These are phyloP conservation scores for Equus quagga DNA, from an alignment of 2,113 vertebrate genomes.

Conservation along the genomic window DNA sequence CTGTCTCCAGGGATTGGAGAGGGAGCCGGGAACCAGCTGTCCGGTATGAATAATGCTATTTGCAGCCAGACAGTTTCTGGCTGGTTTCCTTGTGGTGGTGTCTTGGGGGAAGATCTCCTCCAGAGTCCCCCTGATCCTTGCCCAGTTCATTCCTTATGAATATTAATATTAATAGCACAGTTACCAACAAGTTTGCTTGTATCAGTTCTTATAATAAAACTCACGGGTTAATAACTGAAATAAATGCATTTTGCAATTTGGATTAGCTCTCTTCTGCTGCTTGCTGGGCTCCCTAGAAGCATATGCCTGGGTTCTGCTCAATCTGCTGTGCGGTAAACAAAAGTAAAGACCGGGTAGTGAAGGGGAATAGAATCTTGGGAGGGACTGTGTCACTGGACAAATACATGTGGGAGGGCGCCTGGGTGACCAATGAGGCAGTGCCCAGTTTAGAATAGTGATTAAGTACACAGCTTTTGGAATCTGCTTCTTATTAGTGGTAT, in stretches of 20 bases:
- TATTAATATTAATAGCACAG: slow-evolving; percentile 29
- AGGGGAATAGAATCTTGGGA: background rate
- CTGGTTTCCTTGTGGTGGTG: slow-evolving; percentile 3
- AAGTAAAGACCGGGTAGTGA: background rate
- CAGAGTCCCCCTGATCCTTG: background rate
- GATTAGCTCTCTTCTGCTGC: background rate
- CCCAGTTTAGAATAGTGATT: slow-evolving; percentile 1
- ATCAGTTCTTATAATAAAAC: slow-evolving; percentile 31
- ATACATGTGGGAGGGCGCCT: background rate
- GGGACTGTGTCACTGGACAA: background rate
- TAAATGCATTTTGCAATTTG: slow-evolving; percentile 18
- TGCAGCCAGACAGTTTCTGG: slow-evolving; percentile 33
- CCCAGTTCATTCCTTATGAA: slow-evolving; percentile 30
- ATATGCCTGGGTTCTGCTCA: slow-evolving; percentile 1
- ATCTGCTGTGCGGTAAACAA: slow-evolving; percentile 50
- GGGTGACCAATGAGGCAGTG: background rate
- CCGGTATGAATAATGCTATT: slow-evolving; percentile 56
- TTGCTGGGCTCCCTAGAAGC: slow-evolving; percentile 45
- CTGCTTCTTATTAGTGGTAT: background rate
- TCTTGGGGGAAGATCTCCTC: background rate
- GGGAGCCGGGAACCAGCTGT: slow-evolving; percentile 10
- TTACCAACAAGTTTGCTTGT: slow-evolving; percentile 10
- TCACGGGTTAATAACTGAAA: slow-evolving; percentile 31
- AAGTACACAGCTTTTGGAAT: slow-evolving; percentile 28
- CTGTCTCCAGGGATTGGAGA: slow-evolving; percentile 33